Conservation (phyloP, 37 sponge, comb jelly and placozoan species). For the Ephydatia muelleri region DNA sequence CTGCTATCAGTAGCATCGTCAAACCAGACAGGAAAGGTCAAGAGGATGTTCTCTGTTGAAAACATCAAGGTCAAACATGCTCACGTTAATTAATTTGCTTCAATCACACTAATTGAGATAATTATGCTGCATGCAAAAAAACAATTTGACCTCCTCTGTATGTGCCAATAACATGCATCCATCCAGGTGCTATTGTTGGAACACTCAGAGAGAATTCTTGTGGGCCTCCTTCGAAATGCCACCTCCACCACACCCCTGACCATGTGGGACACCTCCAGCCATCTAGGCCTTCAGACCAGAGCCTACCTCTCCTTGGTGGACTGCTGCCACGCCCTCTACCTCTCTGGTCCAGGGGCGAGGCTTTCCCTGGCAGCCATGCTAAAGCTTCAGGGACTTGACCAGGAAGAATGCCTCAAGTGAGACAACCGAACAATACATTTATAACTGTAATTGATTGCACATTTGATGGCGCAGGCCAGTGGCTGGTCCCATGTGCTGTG, state of each 20-base stretch:
- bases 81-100: background rate
- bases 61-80: background rate
- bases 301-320: constrained; percentile 8
- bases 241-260: background rate
- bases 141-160: too few species aligned
- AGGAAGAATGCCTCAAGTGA: background rate
- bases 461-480: background rate
- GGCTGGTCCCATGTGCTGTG: background rate
- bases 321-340: constrained; percentile 3
- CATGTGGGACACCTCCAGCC: background rate
- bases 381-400: constrained; percentile 13
- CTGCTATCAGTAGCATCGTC: background rate
- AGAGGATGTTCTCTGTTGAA: background rate
- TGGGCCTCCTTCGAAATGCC: background rate
- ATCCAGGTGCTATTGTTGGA: background rate
- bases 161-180: too few species aligned
- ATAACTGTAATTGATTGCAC: background rate
- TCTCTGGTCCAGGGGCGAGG: background rate
- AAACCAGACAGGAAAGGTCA: background rate
- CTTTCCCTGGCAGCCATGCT: constrained; percentile 37
- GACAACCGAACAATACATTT: background rate
- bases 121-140: too few species aligned
- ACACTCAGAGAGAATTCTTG: constrained; percentile 3
- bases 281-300: background rate
- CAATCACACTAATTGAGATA: background rate